Evolutionary conservation across 1,140 invertebrate genomes (phyloP).

Genomic region (Ceratina japonica): DNA sequence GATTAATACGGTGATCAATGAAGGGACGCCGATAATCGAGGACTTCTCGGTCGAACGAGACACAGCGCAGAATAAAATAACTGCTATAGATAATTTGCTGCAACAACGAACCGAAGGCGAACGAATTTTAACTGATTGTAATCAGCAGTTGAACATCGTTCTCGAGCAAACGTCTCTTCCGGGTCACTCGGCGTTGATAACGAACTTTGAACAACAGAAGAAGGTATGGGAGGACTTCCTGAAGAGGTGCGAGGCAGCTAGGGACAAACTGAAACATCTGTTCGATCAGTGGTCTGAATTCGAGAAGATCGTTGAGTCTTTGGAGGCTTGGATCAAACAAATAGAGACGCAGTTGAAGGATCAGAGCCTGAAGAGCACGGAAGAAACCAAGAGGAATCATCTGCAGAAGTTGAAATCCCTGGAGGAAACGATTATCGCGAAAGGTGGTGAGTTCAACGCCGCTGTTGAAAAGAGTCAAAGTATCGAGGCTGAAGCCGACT

Average conservation of each 20-base stretch:
- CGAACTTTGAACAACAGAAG: conserved; percentile 88
- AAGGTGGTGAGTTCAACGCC: conserved; percentile 85
- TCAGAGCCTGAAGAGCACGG: conserved; percentile 91
- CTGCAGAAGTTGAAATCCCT: conserved; percentile 88
- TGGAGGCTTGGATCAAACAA: conserved; percentile 91
- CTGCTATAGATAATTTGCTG: conserved; percentile 87
- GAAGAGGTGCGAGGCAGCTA: conserved; percentile 83
- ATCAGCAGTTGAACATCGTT: conserved; percentile 85
- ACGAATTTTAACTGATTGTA: conserved; percentile 85
- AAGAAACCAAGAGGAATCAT: conserved; percentile 90
- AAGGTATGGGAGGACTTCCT: conserved; percentile 89
- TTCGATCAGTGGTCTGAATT: conserved; percentile 90
- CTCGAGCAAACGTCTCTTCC: conserved; percentile 88
- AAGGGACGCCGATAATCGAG: conserved; percentile 84
- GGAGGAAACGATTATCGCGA: conserved; percentile 86
- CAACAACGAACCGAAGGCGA: conserved; percentile 87
- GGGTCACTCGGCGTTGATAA: conserved; percentile 87
- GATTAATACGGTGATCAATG: conserved; percentile 85
- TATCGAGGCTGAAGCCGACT: conserved; percentile 83
- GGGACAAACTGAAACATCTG: conserved; percentile 85
- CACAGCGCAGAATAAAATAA: conserved; percentile 86
- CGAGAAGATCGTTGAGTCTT: conserved; percentile 86
- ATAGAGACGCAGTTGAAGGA: conserved; percentile 93
- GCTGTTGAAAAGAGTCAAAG: conserved; percentile 85
- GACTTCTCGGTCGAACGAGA: conserved; percentile 87